phyloP scores from a whole-genome alignment of 2,888 invertebrate species.

The Carterocephalus palaemon region DNA sequence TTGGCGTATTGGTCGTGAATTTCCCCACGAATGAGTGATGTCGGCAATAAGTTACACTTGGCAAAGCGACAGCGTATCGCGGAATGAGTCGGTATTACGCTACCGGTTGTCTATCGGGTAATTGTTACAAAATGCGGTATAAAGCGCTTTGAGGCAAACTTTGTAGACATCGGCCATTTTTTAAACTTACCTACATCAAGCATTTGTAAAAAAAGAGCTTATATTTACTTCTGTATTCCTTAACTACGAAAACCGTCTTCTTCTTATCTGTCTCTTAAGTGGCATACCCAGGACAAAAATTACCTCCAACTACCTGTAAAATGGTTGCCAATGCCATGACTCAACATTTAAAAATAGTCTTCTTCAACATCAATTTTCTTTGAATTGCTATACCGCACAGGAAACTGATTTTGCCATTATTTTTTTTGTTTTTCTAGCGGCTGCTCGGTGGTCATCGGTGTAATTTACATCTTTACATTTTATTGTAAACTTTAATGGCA shows the following conservation, averaged over 20 bases:
- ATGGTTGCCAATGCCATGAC: too few species aligned
- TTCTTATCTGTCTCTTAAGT: too few species aligned
- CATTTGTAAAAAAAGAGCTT: background rate
- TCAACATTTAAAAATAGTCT: too few species aligned
- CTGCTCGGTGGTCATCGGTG: constrained; percentile 13
- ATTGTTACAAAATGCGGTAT: constrained; percentile 30
- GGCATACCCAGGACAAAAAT: too few species aligned
- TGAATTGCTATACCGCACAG: constrained; percentile 5
- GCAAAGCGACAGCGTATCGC: constrained; percentile 48
- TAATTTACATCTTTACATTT: constrained; percentile 24
- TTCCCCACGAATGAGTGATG: constrained; percentile 49
- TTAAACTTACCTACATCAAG: constrained; percentile 4
- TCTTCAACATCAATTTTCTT: background rate
- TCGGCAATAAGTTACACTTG: constrained; percentile 49
- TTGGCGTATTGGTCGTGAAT: constrained; percentile 33
- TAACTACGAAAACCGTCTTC: too few species aligned
- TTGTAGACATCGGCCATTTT: constrained; percentile 11
- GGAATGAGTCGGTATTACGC: constrained; percentile 46
- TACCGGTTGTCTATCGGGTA: constrained; percentile 43
- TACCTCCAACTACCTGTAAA: too few species aligned
- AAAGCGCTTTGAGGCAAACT: constrained; percentile 22
- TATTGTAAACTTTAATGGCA: constrained; percentile 36
- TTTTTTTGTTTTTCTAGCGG: constrained; percentile 9
- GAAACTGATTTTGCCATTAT: constrained; percentile 11
- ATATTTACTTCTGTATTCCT: too few species aligned